A percentile compares a stretch with the other conserved stretches of the same genome.
These are phyloP conservation scores for Cuculus canorus DNA, from an alignment of 2,797 vertebrate genomes.

Conservation along the genomic window DNA sequence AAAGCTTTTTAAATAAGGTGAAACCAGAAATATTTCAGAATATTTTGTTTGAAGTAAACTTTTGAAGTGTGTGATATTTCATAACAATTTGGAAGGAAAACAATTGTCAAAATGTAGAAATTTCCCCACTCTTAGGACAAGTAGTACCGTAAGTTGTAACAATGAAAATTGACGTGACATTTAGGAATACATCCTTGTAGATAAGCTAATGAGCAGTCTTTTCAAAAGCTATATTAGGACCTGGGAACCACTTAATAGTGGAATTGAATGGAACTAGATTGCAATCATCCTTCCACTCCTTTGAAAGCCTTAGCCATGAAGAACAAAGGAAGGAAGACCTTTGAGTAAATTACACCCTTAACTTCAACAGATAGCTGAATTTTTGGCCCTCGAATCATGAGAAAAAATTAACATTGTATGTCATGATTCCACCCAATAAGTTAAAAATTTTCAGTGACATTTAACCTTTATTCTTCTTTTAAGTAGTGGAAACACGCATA, in stretches of 20 bases:
- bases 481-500: constrained; percentile 23
- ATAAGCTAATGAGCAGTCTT: background rate
- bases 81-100: background rate
- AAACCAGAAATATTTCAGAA: background rate
- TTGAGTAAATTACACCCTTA: background rate
- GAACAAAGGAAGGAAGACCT: constrained; percentile 17
- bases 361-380: background rate
- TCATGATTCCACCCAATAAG: background rate
- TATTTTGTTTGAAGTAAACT: background rate
- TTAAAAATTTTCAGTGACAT: constrained; percentile 36
- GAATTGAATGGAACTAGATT: background rate
- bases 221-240: background rate
- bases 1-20: background rate
- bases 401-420: background rate
- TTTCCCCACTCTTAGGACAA: background rate
- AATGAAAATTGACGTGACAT: background rate
- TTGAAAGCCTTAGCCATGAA: background rate
- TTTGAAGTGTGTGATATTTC: background rate
- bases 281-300: background rate
- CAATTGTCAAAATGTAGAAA: background rate
- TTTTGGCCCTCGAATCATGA: background rate
- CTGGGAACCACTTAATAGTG: background rate
- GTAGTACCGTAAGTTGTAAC: background rate
- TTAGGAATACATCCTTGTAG: background rate
- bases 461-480: constrained; percentile 42